Conservation (phyloP, 2,113 vertebrate species). For the Clupea harengus region DNA sequence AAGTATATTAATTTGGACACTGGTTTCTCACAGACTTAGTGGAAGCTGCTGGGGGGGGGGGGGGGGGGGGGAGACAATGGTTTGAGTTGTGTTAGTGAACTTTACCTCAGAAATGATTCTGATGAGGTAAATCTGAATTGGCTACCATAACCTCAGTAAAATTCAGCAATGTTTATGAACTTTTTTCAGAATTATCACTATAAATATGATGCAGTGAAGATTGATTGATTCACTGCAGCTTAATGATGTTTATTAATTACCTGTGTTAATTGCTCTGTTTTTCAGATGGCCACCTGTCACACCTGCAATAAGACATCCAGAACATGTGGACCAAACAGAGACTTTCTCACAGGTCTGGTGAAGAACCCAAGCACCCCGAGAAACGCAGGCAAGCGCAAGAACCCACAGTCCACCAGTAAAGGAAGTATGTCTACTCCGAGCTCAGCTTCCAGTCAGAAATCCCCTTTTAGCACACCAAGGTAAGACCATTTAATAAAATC, state of each 20-base stretch:
- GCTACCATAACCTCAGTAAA: not conserved
- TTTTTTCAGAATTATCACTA: not conserved
- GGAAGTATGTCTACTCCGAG: slow-evolving; percentile 33
- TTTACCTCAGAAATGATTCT: not conserved
- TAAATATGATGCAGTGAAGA: not conserved
- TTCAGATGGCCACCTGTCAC: slow-evolving; percentile 77
- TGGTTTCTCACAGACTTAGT: not conserved
- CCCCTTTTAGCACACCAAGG: slow-evolving; percentile 48
- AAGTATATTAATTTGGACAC: not conserved
- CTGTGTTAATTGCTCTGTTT: not conserved
- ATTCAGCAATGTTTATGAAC: not conserved
- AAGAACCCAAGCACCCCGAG: slow-evolving; percentile 50
- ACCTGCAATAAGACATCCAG: slow-evolving; percentile 74
- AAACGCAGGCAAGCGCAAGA: slow-evolving; percentile 47
- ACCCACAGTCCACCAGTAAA: slow-evolving; percentile 47
- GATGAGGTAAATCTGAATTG: not conserved
- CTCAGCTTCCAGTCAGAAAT: slow-evolving; percentile 21
- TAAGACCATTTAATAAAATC: slow-evolving; percentile 25
- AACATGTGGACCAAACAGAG: slow-evolving; percentile 71
- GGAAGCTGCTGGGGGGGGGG: not conserved
- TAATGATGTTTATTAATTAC: not conserved
- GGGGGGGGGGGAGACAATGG: not conserved
- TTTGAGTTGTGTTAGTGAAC: not conserved
- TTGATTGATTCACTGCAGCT: not conserved
- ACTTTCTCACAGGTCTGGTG: slow-evolving; percentile 56